Percentiles rank a stretch among this genome's conserved stretches.
Evolutionary conservation across 2,113 vertebrate species (phyloP).

Genomic region (Pseudonaja textilis): DNA sequence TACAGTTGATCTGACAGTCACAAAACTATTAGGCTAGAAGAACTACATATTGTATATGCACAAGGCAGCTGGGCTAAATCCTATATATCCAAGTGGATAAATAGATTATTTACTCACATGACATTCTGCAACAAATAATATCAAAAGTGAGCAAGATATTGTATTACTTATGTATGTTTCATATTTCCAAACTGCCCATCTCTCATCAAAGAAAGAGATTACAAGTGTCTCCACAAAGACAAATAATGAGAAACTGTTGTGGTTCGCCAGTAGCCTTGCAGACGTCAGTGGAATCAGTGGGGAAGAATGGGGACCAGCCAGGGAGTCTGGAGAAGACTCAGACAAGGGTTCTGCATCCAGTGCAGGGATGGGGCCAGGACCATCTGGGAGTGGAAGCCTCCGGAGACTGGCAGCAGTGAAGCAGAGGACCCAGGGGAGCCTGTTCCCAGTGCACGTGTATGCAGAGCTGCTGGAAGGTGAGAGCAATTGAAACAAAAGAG

Average conservation of each 20-base stretch:
- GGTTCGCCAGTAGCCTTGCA: too few species aligned
- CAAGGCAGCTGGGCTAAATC: neutral
- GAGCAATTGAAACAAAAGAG: too few species aligned
- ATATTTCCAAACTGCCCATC: neutral
- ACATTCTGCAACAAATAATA: neutral
- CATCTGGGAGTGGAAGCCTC: too few species aligned
- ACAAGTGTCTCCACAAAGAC: neutral
- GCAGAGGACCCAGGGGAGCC: too few species aligned
- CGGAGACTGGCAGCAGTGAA: too few species aligned
- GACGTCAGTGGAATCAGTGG: too few species aligned
- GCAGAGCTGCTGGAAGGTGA: too few species aligned
- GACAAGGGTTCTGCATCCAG: too few species aligned
- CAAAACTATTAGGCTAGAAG: neutral
- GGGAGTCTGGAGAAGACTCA: too few species aligned
- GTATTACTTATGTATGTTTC: neutral
- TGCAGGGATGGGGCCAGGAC: too few species aligned
- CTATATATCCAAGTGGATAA: neutral
- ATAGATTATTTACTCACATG: neutral
- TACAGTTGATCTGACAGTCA: slow-evolving; percentile 1
- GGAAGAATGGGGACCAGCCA: too few species aligned
- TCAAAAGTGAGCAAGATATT: neutral
- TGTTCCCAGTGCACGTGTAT: too few species aligned
- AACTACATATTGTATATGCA: neutral
- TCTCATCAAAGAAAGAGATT: neutral
- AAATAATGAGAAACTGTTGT: neutral